phyloP scores from a whole-genome alignment of 2,113 vertebrate species.

The Lampris megalopsis region DNA sequence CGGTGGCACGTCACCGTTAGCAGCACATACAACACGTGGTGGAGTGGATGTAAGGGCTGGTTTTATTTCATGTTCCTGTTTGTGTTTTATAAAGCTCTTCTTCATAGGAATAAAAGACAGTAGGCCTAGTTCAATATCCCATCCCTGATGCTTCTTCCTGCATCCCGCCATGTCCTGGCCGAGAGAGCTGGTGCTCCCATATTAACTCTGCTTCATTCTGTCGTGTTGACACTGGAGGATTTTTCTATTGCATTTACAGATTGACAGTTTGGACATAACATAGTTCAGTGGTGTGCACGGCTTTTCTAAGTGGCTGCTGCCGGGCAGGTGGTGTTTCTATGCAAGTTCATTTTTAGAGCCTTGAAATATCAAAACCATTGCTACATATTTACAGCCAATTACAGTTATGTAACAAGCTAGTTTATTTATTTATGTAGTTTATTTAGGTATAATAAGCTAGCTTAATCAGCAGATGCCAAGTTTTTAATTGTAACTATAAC shows the following conservation, averaged over 20 bases:
- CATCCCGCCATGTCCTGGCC: slow-evolving; percentile 4
- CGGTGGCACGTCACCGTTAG: neutral
- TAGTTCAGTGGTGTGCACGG: neutral
- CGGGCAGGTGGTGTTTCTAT: no score
- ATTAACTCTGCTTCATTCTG: neutral
- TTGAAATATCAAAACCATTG: neutral
- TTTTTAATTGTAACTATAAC: neutral
- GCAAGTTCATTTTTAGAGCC: neutral
- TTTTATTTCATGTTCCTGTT: neutral
- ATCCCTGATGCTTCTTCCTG: neutral
- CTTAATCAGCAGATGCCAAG: neutral
- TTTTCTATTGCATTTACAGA: neutral
- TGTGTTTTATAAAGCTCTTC: neutral
- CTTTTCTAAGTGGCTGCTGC: neutral
- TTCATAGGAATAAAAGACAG: neutral
- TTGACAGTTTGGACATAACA: neutral
- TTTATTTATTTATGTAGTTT: neutral
- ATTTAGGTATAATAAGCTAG: no score
- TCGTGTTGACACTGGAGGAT: slow-evolving; percentile 4
- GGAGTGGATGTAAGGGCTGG: neutral
- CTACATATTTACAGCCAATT: neutral
- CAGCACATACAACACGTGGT: neutral
- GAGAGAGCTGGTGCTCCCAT: neutral
- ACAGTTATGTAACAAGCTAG: neutral
- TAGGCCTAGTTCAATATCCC: neutral